Conservation (phyloP, 2,888 invertebrate species). For the Saturnia japonica region DNA sequence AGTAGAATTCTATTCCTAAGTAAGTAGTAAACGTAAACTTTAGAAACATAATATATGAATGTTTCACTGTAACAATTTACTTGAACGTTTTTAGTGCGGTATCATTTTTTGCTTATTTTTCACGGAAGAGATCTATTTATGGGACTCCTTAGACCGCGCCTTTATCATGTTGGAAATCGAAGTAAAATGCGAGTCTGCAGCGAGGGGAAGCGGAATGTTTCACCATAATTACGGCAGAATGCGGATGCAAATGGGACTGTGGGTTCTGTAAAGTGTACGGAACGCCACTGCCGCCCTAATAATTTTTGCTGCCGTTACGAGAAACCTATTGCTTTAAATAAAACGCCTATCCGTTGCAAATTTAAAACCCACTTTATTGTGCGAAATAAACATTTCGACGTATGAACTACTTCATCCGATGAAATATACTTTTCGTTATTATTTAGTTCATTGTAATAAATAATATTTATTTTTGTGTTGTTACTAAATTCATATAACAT, state of each 20-base stretch:
- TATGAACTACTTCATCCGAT: constrained; percentile 43
- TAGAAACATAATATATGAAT: background rate
- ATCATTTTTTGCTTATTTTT: constrained; percentile 54
- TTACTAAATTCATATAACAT: background rate
- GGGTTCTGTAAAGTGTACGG: constrained; percentile 70
- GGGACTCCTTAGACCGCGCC: constrained; percentile 77
- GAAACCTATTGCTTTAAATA: constrained; percentile 76
- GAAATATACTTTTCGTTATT: constrained; percentile 33
- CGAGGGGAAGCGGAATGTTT: constrained; percentile 59
- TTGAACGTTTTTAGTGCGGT: constrained; percentile 34
- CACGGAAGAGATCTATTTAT: constrained; percentile 62
- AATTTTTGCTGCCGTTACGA: constrained; percentile 73
- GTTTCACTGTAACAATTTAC: background rate
- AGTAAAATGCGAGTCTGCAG: constrained; percentile 63
- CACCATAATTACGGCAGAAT: constrained; percentile 76
- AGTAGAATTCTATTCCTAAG: too few species aligned
- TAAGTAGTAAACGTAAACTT: too few species aligned
- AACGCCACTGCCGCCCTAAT: constrained; percentile 58
- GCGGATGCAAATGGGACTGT: constrained; percentile 76
- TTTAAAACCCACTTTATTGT: constrained; percentile 69
- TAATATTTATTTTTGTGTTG: background rate
- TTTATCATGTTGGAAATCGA: constrained; percentile 79
- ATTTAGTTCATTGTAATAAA: background rate
- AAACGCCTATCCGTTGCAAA: constrained; percentile 72
- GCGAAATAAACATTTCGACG: constrained; percentile 50